phyloP scores from a whole-genome alignment of 2,113 vertebrate species.

The Phylloscopus whistleri region DNA sequence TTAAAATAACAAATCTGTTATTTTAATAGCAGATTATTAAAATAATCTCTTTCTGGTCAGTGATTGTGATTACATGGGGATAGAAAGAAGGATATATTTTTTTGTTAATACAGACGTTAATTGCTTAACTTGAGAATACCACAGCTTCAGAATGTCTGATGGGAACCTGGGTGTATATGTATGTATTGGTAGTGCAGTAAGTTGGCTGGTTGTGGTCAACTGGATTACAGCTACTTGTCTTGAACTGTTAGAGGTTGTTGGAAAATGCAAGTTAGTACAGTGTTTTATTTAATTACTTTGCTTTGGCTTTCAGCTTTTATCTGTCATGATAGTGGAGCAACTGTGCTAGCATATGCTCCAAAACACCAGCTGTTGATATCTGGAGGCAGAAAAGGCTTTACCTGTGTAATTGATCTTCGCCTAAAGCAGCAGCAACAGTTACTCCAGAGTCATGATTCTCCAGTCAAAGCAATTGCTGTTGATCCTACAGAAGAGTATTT shows the following conservation, averaged over 20 bases:
- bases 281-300: neutral
- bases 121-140: neutral
- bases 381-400: conserved; percentile 92
- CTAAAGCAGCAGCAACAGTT: conserved; percentile 86
- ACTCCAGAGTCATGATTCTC: conserved; percentile 96
- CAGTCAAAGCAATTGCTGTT: conserved; percentile 91
- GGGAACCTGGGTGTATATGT: neutral
- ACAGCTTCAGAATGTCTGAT: neutral
- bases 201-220: neutral
- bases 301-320: conserved; percentile 82
- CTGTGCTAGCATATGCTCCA: conserved; percentile 88
- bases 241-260: neutral
- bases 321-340: conserved; percentile 94
- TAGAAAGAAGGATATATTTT: neutral
- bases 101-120: neutral
- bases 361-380: conserved; percentile 93
- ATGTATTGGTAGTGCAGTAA: neutral
- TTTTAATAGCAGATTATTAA: neutral
- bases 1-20: neutral
- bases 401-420: conserved; percentile 87
- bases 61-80: neutral
- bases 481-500: conserved; percentile 91
- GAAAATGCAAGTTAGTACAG: neutral
- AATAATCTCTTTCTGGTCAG: neutral
- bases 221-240: neutral